phyloP scores from a whole-genome alignment of 1,140 invertebrate species.

The Drosophila orena region DNA sequence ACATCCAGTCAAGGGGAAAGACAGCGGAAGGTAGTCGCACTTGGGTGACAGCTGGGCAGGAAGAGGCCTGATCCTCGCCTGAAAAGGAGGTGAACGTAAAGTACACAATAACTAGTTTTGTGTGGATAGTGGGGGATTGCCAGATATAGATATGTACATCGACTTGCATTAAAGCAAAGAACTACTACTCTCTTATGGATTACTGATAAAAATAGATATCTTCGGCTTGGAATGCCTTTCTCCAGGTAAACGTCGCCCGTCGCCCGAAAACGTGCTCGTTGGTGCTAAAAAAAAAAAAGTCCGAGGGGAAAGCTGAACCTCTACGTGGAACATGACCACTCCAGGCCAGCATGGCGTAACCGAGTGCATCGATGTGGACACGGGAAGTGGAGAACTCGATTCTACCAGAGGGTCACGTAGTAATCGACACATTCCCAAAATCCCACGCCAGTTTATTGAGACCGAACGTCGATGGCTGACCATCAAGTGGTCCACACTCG shows the following conservation, averaged over 20 bases:
- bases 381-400: constrained; percentile 50
- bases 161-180: too few relatives aligned
- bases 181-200: too few relatives aligned
- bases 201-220: too few relatives aligned
- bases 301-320: not conserved
- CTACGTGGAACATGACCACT: constrained; percentile 6
- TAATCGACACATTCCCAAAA: constrained; percentile 71
- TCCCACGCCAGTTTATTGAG: constrained; percentile 67
- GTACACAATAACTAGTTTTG: too few relatives aligned
- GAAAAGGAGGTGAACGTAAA: constrained; percentile 8
- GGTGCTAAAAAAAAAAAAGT: constrained; percentile 9
- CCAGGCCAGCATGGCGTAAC: constrained; percentile 21
- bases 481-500: not conserved
- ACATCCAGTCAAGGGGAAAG: constrained; percentile 31
- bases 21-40: constrained; percentile 51
- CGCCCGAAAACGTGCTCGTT: constrained; percentile 33
- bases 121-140: too few relatives aligned
- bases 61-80: constrained; percentile 7
- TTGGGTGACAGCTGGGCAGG: constrained; percentile 9
- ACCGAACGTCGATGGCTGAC: constrained; percentile 19
- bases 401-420: constrained; percentile 62
- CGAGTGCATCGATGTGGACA: constrained; percentile 29
- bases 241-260: not conserved
- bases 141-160: too few relatives aligned
- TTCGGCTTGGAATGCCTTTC: not conserved